These are phyloP conservation scores for Empis livida DNA, from an alignment of 2,888 invertebrate species.

Conservation along the genomic window DNA sequence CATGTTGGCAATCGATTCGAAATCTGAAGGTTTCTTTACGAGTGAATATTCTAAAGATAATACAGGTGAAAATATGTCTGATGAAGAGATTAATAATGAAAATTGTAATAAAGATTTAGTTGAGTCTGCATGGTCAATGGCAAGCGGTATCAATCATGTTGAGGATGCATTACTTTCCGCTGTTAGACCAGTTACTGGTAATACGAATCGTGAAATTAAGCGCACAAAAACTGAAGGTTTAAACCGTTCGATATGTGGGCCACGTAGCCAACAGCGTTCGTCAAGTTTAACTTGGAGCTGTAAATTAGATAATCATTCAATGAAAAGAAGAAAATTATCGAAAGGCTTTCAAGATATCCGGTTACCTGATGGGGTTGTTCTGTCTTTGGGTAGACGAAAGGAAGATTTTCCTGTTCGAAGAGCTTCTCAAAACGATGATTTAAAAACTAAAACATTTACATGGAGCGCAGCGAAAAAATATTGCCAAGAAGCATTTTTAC, in stretches of 20 bases:
- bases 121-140: slow-evolving; percentile 12
- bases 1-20: slow-evolving; percentile 48
- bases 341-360: slow-evolving; percentile 31
- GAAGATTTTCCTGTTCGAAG: slow-evolving; percentile 21
- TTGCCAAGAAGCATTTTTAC: not conserved
- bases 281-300: slow-evolving; percentile 57
- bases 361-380: slow-evolving; percentile 36
- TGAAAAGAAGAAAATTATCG: slow-evolving; percentile 55
- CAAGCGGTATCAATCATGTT: slow-evolving; percentile 23
- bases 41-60: slow-evolving; percentile 36
- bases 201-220: slow-evolving; percentile 43
- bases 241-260: slow-evolving; percentile 23
- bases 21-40: slow-evolving; percentile 41
- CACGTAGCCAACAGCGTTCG: slow-evolving; percentile 49
- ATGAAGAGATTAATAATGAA: slow-evolving; percentile 21
- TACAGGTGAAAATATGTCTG: slow-evolving; percentile 30
- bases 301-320: slow-evolving; percentile 51
- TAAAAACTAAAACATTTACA: slow-evolving; percentile 22
- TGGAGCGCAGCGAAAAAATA: slow-evolving; percentile 33
- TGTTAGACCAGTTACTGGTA: slow-evolving; percentile 18
- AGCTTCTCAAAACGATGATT: slow-evolving; percentile 10
- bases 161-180: slow-evolving; percentile 32
- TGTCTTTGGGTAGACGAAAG: slow-evolving; percentile 29
- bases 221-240: slow-evolving; percentile 53
- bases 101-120: slow-evolving; percentile 7